Conservation (phyloP, 2,888 invertebrate genomes). For the Synanthedon formicaeformis region DNA sequence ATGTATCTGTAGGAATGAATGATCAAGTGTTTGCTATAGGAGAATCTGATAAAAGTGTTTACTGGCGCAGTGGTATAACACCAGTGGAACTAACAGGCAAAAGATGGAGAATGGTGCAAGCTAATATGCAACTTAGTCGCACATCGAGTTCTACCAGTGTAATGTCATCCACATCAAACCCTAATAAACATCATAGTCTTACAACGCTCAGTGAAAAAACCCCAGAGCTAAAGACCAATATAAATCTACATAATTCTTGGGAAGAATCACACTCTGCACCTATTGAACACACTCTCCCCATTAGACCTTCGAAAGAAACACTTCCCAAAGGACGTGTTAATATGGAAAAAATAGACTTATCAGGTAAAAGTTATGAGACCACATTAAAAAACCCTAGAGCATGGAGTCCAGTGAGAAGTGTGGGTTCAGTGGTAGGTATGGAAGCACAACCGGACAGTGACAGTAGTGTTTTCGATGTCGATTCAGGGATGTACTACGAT, state of each 20-base stretch:
- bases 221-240: constrained; percentile 58
- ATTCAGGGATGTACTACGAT: constrained; percentile 84
- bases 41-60: constrained; percentile 82
- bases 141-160: constrained; percentile 85
- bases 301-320: constrained; percentile 51
- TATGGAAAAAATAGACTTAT: constrained; percentile 63
- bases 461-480: constrained; percentile 83
- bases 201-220: constrained; percentile 53
- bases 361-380: constrained; percentile 77
- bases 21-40: constrained; percentile 93
- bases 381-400: constrained; percentile 84
- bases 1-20: constrained; percentile 86
- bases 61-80: constrained; percentile 82
- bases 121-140: constrained; percentile 84
- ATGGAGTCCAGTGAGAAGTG: constrained; percentile 90
- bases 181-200: constrained; percentile 76
- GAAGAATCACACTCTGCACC: constrained; percentile 83
- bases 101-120: constrained; percentile 85
- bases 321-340: constrained; percentile 40
- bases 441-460: constrained; percentile 90
- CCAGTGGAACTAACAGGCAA: constrained; percentile 85
- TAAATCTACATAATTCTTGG: constrained; percentile 72
- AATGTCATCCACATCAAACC: constrained; percentile 71
- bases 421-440: constrained; percentile 85
- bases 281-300: constrained; percentile 75